Evolutionary conservation across 2,888 invertebrate genomes (phyloP).

Genomic region (Amphiduros pacificus): DNA sequence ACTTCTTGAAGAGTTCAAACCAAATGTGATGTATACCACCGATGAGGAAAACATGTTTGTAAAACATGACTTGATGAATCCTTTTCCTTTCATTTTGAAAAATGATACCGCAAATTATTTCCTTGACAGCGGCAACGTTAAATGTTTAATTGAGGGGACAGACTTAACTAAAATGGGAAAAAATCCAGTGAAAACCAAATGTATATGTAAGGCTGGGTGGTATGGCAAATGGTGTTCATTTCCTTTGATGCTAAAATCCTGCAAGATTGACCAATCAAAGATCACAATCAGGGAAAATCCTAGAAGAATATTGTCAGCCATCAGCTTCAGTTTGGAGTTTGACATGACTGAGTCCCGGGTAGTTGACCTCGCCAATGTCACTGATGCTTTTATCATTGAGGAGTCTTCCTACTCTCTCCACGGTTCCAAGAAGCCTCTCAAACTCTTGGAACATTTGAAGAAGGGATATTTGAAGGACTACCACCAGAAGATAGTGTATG

Average conservation of each 20-base stretch:
- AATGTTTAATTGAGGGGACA: background rate
- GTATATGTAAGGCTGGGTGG: background rate
- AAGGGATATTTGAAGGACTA: background rate
- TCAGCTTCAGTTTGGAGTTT: background rate
- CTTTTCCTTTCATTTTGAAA: background rate
- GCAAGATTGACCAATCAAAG: background rate
- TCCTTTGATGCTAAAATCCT: background rate
- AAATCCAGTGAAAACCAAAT: background rate
- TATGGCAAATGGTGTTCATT: background rate
- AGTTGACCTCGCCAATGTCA: background rate
- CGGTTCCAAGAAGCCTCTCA: background rate
- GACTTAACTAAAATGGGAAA: background rate
- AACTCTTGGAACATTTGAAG: background rate
- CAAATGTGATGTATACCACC: too few relatives aligned
- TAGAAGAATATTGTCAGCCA: background rate
- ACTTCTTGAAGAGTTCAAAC: too few relatives aligned
- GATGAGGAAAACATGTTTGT: background rate
- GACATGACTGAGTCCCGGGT: background rate
- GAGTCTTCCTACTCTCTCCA: background rate
- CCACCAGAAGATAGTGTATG: background rate
- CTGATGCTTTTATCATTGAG: background rate
- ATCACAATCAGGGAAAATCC: background rate
- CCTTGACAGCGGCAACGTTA: background rate
- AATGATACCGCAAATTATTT: background rate
- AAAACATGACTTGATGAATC: background rate